Percentiles rank a stretch among this genome's conserved stretches.
Conservation (phyloP, 2,113 vertebrate genomes). For the Origma solitaria region DNA sequence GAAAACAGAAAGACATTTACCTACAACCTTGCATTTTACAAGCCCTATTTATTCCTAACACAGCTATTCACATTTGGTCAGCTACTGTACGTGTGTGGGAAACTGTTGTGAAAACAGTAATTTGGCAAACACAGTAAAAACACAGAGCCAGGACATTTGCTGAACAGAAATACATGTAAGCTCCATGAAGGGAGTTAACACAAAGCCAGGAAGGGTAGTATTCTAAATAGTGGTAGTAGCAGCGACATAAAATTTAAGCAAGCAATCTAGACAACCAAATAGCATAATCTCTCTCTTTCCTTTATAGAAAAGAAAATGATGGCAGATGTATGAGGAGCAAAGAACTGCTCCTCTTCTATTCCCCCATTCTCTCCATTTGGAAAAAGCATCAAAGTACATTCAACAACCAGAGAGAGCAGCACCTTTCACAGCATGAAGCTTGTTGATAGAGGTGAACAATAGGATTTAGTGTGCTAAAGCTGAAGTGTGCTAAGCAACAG, state of each 20-base stretch:
- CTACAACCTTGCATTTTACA: not conserved
- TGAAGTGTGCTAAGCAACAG: not conserved
- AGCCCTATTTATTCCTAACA: not conserved
- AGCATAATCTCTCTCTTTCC: not conserved
- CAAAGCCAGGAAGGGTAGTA: not conserved
- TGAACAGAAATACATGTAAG: not conserved
- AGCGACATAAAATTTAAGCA: not conserved
- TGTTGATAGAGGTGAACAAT: fast-evolving
- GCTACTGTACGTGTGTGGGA: not conserved
- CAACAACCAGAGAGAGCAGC: not conserved
- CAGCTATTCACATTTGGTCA: not conserved
- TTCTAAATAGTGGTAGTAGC: not conserved
- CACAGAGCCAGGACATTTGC: not conserved
- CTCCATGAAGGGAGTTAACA: not conserved
- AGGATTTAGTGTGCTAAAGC: not conserved
- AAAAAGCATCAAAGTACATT: not conserved
- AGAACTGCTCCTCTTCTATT: not conserved
- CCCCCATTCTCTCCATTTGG: not conserved
- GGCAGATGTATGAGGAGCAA: not conserved
- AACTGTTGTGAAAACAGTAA: not conserved
- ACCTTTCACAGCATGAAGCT: not conserved
- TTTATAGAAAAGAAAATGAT: not conserved
- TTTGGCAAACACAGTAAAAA: not conserved
- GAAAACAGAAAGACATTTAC: not conserved
- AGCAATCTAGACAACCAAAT: not conserved